These are phyloP conservation scores for Habrosyne pyritoides DNA, from an alignment of 2,888 invertebrate species.

Conservation along the genomic window DNA sequence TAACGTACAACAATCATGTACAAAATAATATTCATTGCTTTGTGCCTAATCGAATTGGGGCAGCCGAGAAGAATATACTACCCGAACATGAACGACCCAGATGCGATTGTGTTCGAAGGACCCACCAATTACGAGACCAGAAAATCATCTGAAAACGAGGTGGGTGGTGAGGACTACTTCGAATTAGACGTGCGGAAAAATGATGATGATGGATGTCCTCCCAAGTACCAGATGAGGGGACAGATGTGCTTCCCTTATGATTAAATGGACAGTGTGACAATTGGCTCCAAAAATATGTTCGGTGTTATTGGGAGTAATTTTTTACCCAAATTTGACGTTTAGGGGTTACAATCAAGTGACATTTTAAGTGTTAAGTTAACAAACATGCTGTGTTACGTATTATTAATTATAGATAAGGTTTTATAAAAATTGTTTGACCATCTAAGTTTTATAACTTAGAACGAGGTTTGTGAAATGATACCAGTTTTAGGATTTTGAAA, in stretches of 20 bases:
- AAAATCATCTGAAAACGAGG: conserved; percentile 30
- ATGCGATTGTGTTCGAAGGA: conserved; percentile 59
- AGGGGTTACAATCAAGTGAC: neutral
- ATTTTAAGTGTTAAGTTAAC: neutral
- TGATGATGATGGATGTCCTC: conserved; percentile 33
- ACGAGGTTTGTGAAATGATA: neutral
- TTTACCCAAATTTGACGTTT: neutral
- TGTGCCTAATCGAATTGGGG: conserved; percentile 15
- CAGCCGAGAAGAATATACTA: conserved; percentile 39
- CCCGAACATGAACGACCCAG: conserved; percentile 42
- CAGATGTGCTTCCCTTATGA: conserved; percentile 40
- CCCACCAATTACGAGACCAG: conserved; percentile 54
- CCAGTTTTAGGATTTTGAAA: neutral
- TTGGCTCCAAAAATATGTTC: neutral
- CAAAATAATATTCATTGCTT: neutral
- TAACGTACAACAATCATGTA: neutral
- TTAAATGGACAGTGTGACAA: conserved; percentile 15
- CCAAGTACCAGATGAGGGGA: conserved; percentile 33
- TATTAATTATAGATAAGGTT: neutral
- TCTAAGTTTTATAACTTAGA: neutral
- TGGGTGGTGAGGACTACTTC: conserved; percentile 36
- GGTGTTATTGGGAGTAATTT: neutral
- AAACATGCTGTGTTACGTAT: neutral
- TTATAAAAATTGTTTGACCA: neutral
- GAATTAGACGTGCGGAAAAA: conserved; percentile 32